A percentile compares a stretch with the other conserved stretches of the same genome.
Conservation (phyloP, 2,113 vertebrate species). For the Muntiacus reevesi region DNA sequence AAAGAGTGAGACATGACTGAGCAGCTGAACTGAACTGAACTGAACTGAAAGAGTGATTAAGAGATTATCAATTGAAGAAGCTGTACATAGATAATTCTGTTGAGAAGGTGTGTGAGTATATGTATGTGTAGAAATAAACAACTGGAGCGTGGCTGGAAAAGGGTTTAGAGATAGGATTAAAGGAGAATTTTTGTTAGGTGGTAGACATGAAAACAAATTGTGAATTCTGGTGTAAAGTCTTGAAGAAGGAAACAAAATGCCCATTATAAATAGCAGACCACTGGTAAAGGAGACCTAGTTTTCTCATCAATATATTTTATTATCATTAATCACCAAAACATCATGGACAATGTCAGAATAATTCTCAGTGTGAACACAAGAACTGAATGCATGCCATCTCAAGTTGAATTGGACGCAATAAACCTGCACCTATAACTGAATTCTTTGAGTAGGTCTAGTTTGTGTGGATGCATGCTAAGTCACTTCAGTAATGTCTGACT, state of each 20-base stretch:
- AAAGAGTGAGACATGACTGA: too few species aligned
- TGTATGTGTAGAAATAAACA: neutral
- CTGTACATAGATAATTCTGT: neutral
- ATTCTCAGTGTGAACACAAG: neutral
- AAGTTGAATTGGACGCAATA: neutral
- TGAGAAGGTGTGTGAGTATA: neutral
- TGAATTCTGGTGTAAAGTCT: neutral
- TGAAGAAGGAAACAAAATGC: neutral
- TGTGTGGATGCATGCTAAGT: neutral
- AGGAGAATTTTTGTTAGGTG: neutral
- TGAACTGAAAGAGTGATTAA: neutral
- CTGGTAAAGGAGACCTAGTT: neutral
- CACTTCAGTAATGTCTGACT: neutral
- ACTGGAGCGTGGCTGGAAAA: neutral
- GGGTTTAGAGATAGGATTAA: neutral
- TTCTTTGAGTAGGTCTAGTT: neutral
- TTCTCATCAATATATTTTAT: neutral
- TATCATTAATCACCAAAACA: neutral
- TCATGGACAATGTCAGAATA: neutral
- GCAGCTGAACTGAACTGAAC: neutral
- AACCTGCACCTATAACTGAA: neutral
- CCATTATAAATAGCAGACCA: neutral
- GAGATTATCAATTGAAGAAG: neutral
- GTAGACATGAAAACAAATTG: neutral
- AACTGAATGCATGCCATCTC: neutral